A percentile compares a stretch with the other conserved stretches of the same genome.
phyloP scores from a whole-genome alignment of 1,140 invertebrate genomes.

The Bombus superbus region DNA sequence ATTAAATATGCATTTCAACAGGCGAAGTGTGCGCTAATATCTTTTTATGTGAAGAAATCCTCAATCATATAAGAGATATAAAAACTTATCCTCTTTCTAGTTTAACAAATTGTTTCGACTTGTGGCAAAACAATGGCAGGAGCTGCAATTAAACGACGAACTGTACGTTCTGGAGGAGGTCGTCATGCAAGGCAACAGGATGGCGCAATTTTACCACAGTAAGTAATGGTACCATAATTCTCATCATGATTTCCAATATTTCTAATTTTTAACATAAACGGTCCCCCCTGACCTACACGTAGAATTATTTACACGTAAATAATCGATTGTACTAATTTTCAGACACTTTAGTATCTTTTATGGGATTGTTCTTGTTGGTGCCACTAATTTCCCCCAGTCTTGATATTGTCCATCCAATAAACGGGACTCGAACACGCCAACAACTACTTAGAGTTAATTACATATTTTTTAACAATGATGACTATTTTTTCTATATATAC shows the following conservation, averaged over 20 bases:
- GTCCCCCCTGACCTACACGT: rapidly evolving
- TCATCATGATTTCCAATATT: too few relatives aligned
- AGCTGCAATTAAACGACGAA: not conserved
- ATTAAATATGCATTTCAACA: not conserved
- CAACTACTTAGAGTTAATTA: constrained; percentile 5
- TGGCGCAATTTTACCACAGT: not conserved
- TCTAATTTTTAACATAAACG: rapidly evolving
- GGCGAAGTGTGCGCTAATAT: not conserved
- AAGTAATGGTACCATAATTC: rapidly evolving
- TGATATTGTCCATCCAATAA: not conserved
- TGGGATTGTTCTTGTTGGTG: not conserved
- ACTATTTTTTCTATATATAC: not conserved
- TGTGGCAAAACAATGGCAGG: not conserved
- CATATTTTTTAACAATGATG: not conserved
- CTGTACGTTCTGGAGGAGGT: not conserved
- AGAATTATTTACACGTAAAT: not conserved
- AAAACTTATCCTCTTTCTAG: not conserved
- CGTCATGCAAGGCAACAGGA: not conserved
- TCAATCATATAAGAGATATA: rapidly evolving
- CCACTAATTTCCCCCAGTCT: not conserved
- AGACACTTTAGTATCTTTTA: not conserved
- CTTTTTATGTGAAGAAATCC: not conserved
- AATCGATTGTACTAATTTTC: not conserved
- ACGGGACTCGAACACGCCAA: not conserved
- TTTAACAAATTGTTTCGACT: not conserved